Conservation (phyloP, 1,140 invertebrate genomes). For the Drosophila ambigua region DNA sequence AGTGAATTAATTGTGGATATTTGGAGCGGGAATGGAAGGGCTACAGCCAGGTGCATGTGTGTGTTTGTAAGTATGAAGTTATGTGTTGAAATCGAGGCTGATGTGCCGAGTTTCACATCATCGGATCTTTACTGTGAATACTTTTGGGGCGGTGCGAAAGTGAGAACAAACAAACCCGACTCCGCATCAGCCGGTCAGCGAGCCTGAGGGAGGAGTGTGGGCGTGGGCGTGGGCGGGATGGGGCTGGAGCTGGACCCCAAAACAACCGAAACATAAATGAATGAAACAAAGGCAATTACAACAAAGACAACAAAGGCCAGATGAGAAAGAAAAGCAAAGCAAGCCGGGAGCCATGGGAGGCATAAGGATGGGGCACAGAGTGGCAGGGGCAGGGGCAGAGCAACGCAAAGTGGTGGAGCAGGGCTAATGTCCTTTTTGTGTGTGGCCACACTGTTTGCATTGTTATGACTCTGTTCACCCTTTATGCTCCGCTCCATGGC, state of each 20-base stretch:
- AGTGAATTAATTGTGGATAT: not conserved
- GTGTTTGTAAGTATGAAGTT: too few species aligned
- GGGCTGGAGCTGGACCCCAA: conserved; percentile 6
- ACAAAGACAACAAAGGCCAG: conserved; percentile 26
- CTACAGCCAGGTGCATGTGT: too few species aligned
- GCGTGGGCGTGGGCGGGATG: not conserved
- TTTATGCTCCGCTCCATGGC: too few species aligned
- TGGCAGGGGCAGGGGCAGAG: not conserved
- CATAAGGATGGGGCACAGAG: not conserved
- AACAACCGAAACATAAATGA: conserved; percentile 40
- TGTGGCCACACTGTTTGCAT: conserved; percentile 57
- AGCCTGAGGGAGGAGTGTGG: not conserved
- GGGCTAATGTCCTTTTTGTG: conserved; percentile 69
- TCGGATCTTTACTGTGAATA: conserved; percentile 16
- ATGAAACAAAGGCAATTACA: conserved; percentile 58
- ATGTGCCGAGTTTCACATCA: not conserved
- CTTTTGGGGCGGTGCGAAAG: conserved; percentile 9
- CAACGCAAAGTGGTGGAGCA: conserved; percentile 8
- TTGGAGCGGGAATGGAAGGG: not conserved
- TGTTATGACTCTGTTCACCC: conserved; percentile 30
- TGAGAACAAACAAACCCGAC: conserved; percentile 17
- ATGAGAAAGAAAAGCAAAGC: conserved; percentile 6
- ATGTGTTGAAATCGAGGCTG: too few species aligned
- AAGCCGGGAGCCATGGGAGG: too few species aligned
- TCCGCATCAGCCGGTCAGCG: not conserved